Conservation (phyloP, 2,797 vertebrate species). For the Semaprochilodus insignis region DNA sequence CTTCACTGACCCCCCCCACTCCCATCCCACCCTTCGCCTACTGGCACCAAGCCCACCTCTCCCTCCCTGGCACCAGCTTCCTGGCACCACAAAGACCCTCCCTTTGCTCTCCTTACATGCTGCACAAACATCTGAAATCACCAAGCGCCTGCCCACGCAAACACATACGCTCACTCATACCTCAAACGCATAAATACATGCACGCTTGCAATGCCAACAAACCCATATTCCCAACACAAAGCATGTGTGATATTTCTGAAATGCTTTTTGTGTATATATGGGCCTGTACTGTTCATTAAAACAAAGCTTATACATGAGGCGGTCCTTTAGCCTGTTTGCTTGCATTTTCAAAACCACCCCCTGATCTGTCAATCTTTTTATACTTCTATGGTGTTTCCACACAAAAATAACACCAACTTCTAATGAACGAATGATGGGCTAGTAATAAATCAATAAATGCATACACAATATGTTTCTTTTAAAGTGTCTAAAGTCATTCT, state of each 20-base stretch:
- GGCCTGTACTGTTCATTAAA: no score
- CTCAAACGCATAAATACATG: background rate
- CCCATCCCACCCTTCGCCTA: background rate
- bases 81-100: slow-evolving; percentile 12
- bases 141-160: background rate
- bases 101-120: slow-evolving; percentile 34
- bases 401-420: background rate
- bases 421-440: no score
- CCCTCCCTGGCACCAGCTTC: slow-evolving; percentile 25
- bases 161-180: background rate
- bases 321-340: no score
- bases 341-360: no score
- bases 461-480: background rate
- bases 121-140: slow-evolving; percentile 6
- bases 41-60: slow-evolving; percentile 34
- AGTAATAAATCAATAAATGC: background rate
- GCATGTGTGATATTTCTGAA: background rate
- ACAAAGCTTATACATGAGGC: no score
- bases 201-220: background rate
- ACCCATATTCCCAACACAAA: background rate
- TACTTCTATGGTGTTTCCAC: background rate
- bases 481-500: background rate
- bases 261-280: background rate
- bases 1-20: slow-evolving; percentile 9
- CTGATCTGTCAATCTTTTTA: no score